phyloP scores from a whole-genome alignment of 2,797 vertebrate species.

The Danio choprae region DNA sequence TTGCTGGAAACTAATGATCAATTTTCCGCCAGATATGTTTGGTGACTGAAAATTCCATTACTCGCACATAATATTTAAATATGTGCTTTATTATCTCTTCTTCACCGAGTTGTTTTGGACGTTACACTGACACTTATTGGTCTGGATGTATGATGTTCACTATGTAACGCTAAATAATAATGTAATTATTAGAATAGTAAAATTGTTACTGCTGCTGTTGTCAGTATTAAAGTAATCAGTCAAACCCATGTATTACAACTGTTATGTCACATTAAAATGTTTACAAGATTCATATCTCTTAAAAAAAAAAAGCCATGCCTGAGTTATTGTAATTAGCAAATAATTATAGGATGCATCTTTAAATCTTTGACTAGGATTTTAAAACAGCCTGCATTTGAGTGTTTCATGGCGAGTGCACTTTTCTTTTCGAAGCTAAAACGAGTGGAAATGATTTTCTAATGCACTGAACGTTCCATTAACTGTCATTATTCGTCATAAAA shows the following conservation, averaged over 20 bases:
- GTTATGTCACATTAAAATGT: too few species aligned
- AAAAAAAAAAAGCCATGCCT: background rate
- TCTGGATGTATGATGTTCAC: background rate
- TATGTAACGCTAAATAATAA: too few species aligned
- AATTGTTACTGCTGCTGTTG: background rate
- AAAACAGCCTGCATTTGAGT: background rate
- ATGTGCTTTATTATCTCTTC: background rate
- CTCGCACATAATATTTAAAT: background rate
- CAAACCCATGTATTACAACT: too few species aligned
- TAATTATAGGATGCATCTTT: background rate
- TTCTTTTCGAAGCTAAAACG: too few species aligned
- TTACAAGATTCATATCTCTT: background rate
- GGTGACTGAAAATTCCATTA: too few species aligned
- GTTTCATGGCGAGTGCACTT: background rate
- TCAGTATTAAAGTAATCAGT: background rate
- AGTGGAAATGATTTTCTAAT: background rate
- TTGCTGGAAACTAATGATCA: too few species aligned
- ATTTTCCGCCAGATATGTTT: too few species aligned
- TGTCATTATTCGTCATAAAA: constrained; percentile 15
- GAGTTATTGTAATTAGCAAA: background rate
- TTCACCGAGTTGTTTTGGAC: background rate
- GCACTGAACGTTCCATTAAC: background rate
- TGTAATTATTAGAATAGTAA: background rate
- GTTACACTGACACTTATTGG: background rate
- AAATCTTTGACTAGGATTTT: background rate